These are phyloP conservation scores for Tokudaia tokunoshimensis DNA, from an alignment of 2,797 vertebrate genomes.

Conservation along the genomic window DNA sequence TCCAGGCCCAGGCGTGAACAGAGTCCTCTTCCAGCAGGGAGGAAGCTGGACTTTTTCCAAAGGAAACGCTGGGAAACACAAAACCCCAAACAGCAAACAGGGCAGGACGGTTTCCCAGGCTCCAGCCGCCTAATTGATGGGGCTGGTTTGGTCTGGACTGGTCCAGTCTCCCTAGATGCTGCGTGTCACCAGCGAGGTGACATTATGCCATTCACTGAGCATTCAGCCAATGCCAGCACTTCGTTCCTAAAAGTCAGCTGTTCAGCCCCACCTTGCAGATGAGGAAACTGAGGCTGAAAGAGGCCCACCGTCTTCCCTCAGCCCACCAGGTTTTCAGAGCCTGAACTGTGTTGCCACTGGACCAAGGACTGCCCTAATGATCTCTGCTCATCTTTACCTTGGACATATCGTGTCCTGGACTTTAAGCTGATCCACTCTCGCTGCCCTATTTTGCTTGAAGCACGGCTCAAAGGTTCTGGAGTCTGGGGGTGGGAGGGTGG, in stretches of 20 bases:
- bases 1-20: conserved; percentile 67
- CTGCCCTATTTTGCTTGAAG: not conserved
- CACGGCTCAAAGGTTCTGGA: not conserved
- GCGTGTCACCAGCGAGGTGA: not conserved
- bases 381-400: not conserved
- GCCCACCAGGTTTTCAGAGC: not conserved
- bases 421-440: not conserved
- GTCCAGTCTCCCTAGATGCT: not conserved
- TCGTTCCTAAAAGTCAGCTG: not conserved
- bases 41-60: conserved; percentile 80
- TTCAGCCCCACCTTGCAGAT: conserved; percentile 19
- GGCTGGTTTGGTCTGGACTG: conserved; percentile 37
- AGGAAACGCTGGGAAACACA: conserved; percentile 79
- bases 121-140: conserved; percentile 35
- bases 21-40: conserved; percentile 69
- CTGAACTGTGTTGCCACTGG: not conserved
- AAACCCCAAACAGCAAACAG: conserved; percentile 78
- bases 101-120: conserved; percentile 77
- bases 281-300: conserved; percentile 9
- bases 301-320: not conserved
- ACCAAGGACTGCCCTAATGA: not conserved
- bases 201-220: not conserved
- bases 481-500: not conserved
- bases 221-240: not conserved
- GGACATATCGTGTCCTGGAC: not conserved